Evolutionary conservation across 2,113 vertebrate species (phyloP).

Genomic region (Dipodomys spectabilis): DNA sequence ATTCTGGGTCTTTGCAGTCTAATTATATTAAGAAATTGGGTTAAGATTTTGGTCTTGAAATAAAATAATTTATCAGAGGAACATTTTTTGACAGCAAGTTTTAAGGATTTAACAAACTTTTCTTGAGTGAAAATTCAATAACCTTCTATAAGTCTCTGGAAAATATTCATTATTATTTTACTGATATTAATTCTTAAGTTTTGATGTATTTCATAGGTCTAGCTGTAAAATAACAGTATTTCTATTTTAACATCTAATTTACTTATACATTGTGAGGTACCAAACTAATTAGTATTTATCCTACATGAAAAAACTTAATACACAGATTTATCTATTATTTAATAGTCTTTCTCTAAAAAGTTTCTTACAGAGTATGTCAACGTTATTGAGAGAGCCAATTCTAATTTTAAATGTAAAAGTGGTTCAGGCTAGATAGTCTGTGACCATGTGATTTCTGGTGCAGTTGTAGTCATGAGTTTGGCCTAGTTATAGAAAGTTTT

Average conservation of each 20-base stretch:
- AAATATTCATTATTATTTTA: neutral
- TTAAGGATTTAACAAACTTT: slow-evolving; percentile 26
- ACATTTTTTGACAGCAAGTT: neutral
- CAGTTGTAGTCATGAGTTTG: slow-evolving; percentile 5
- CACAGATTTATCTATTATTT: neutral
- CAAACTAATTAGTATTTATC: neutral
- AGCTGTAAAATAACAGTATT: neutral
- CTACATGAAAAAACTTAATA: slow-evolving; percentile 9
- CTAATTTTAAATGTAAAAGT: slow-evolving; percentile 2
- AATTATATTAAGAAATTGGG: neutral
- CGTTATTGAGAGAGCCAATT: neutral
- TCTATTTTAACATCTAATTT: slow-evolving; percentile 15
- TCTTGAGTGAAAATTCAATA: slow-evolving; percentile 38
- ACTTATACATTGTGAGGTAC: neutral
- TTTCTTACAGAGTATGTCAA: neutral
- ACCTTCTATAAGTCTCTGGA: neutral
- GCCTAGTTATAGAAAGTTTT: neutral
- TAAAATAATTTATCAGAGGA: slow-evolving; percentile 19
- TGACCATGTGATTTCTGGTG: neutral
- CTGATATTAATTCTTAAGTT: slow-evolving; percentile 26
- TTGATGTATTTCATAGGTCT: neutral
- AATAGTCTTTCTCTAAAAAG: neutral
- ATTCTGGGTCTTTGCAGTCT: neutral
- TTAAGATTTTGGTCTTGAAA: neutral
- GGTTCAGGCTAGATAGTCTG: neutral